A percentile compares a stretch with the other conserved stretches of the same genome.
These are phyloP conservation scores for Zootoca vivipara DNA, from an alignment of 2,113 vertebrate species.

Conservation along the genomic window DNA sequence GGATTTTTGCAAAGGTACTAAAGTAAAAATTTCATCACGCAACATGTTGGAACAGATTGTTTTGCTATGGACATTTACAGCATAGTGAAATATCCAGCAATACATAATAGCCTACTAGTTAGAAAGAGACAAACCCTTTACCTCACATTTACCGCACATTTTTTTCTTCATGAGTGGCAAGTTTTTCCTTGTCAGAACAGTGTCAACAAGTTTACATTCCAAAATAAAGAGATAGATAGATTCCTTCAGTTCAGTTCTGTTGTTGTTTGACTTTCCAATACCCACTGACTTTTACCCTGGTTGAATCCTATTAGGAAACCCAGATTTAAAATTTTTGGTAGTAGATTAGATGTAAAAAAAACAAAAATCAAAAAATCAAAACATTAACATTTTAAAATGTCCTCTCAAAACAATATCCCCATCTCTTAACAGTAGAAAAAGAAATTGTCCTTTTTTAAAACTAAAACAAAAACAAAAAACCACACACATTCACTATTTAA, in stretches of 20 bases:
- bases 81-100: not conserved
- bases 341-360: not conserved
- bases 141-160: not conserved
- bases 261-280: not conserved
- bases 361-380: not conserved
- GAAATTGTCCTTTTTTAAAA: not conserved
- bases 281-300: not conserved
- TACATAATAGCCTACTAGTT: not conserved
- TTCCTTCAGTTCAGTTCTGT: not conserved
- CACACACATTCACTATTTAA: not conserved
- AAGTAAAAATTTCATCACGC: not conserved
- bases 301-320: not conserved
- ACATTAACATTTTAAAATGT: not conserved
- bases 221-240: not conserved
- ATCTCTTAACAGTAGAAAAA: not conserved
- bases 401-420: not conserved
- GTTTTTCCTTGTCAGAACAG: not conserved
- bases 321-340: not conserved
- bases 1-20: not conserved
- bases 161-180: not conserved
- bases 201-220: not conserved
- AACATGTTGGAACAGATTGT: not conserved
- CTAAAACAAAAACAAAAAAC: no score
- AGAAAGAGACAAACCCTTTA: not conserved
- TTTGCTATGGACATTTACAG: not conserved